Conservation (phyloP, 2,888 invertebrate species). For the Himalopsyche tibetana region DNA sequence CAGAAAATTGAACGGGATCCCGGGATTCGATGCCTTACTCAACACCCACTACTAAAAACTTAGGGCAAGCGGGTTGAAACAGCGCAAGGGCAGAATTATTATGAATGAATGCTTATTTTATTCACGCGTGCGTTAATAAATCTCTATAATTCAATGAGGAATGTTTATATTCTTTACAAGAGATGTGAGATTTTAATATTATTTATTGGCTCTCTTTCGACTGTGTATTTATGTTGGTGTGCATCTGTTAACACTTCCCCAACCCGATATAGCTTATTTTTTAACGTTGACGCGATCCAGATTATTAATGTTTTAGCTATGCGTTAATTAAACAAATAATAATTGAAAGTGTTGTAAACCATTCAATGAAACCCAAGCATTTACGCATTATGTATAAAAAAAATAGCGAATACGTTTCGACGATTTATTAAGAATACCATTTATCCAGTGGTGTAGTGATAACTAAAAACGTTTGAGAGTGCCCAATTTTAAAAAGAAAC, state of each 20-base stretch:
- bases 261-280: not conserved
- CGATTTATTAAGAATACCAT: too few relatives aligned
- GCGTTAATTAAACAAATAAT: too few relatives aligned
- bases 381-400: too few relatives aligned
- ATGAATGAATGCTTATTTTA: conserved; percentile 30
- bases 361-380: too few relatives aligned
- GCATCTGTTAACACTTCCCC: not conserved
- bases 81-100: not conserved
- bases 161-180: conserved; percentile 24
- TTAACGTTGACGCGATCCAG: not conserved
- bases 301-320: too few relatives aligned
- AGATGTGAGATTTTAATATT: conserved; percentile 20
- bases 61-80: conserved; percentile 1
- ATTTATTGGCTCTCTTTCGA: not conserved
- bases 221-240: not conserved
- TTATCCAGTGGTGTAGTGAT: too few relatives aligned
- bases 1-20: too few relatives aligned
- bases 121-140: not conserved
- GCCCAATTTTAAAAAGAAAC: too few relatives aligned
- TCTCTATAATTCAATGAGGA: conserved; percentile 44
- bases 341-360: too few relatives aligned
- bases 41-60: not conserved
- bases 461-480: too few relatives aligned
- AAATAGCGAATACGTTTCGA: too few relatives aligned
- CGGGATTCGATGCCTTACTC: too few relatives aligned